Conservation (phyloP, 2,797 vertebrate species). For the Scolopax bukidnonensis region DNA sequence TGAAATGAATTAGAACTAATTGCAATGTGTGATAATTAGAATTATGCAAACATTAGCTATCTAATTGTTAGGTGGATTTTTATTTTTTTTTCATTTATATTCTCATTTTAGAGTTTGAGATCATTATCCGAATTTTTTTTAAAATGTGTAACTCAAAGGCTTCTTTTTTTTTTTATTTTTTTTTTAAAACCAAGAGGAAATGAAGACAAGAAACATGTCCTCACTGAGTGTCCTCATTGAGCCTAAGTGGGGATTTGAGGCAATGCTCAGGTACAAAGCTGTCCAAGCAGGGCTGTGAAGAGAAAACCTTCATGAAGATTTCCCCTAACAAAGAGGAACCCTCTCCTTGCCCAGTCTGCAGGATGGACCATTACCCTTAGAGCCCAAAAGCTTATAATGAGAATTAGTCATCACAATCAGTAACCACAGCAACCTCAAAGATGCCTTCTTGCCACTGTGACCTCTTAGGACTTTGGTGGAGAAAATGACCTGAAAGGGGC, state of each 20-base stretch:
- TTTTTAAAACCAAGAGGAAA: not conserved
- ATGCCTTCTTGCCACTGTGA: not conserved
- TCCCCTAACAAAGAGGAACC: not conserved
- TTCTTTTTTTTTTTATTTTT: not conserved
- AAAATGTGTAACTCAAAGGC: not conserved
- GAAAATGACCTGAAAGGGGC: not conserved
- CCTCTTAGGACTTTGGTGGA: not conserved
- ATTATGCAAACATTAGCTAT: conserved; percentile 73
- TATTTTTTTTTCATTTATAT: not conserved
- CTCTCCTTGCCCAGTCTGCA: not conserved
- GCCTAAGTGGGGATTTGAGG: not conserved
- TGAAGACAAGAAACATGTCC: not conserved
- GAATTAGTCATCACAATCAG: fast-evolving
- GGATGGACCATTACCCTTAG: not conserved
- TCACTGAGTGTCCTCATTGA: not conserved
- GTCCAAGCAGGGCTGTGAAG: not conserved
- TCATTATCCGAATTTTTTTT: not conserved
- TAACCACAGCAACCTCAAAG: not conserved
- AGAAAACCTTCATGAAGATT: not conserved
- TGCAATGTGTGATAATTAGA: conserved; percentile 78
- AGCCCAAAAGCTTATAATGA: not conserved
- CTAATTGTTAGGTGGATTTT: not conserved
- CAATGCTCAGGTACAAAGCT: not conserved
- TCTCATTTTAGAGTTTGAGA: not conserved
- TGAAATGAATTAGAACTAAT: conserved; percentile 81